Base-by-base conservation (phyloP, 2,113 vertebrate species). In the Notechis scutatus region DNA sequence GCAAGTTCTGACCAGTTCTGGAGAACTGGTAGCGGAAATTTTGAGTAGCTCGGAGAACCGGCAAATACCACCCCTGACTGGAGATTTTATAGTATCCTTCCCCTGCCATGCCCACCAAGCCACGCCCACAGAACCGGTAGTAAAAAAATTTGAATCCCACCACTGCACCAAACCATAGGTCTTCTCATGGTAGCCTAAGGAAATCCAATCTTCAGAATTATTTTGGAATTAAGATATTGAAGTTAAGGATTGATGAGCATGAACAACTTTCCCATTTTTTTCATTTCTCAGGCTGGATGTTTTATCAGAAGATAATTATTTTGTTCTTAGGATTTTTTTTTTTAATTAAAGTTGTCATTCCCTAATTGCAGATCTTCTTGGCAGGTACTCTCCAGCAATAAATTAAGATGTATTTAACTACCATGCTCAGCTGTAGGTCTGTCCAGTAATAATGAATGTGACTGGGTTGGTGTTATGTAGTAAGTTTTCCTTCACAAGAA, bases 361-460 rank as follows among this genome's bases (percentile, higher is more conserved):
- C 39, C 64, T 95, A 94, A 93, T 91, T 93, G 93, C 93, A n/a
- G 93, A 94, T 86, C 45, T 74, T 52, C 14, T 20, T 29, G 23
- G 81, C 93, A 96, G 87, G 57, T 1, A 0, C 88, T 91, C 85
- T 92, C 34, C 91, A 86, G 74, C 45, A 57, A 90, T 90, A 93
- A 50, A 92, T 92, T 92, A 92, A 52, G 91, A 92, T 93, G 18
- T 89, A 0, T 42, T 47, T 56, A 94, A 90, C 93, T 52, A 90
- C 18, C 59, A 34, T 93, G 11, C 15, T 92, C 81, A 90, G 1
- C 0, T 1, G 87, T 10, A 81, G 92, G 45, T 61, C 1, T 61
- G n/a, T 85, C 93, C 34, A 57, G 92, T 94, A 92, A 21, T 9
- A 47, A 54, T 39, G 1, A 54, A 15, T 89, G 12, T 23, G 91